phyloP scores from a whole-genome alignment of 2,888 invertebrate species.

The Latrodectus hesperus region DNA sequence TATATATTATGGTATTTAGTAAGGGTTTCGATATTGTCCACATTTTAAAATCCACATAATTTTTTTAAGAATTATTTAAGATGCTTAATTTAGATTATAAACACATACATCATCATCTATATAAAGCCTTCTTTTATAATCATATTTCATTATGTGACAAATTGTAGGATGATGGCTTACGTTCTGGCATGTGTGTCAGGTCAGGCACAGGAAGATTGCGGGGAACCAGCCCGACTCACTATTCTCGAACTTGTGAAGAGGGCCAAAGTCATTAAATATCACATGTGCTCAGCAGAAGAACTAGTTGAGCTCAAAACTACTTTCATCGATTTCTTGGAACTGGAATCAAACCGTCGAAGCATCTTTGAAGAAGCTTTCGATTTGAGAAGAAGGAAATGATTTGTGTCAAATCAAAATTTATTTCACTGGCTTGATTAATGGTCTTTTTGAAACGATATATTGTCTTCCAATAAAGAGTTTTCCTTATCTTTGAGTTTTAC shows the following conservation, averaged over 20 bases:
- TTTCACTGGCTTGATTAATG: background rate
- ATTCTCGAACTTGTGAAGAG: background rate
- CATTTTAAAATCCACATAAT: background rate
- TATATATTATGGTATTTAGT: background rate
- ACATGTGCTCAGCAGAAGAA: background rate
- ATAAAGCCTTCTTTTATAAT: too few relatives aligned
- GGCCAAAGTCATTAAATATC: background rate
- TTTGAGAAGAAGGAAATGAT: background rate
- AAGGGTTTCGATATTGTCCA: background rate
- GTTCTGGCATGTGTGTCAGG: background rate
- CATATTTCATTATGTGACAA: too few relatives aligned
- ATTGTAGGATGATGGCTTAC: background rate
- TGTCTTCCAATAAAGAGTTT: background rate
- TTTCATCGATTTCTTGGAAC: conserved; percentile 3
- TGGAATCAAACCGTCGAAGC: background rate
- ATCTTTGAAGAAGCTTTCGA: background rate
- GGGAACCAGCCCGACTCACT: background rate
- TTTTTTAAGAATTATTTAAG: background rate
- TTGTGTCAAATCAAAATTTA: background rate
- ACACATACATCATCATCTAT: background rate
- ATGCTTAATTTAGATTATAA: background rate
- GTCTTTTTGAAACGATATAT: background rate
- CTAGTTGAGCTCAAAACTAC: background rate
- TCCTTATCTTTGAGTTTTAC: background rate
- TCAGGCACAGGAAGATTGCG: background rate